Conservation (phyloP, 2,888 invertebrate genomes). For the Acrobasis consociella region DNA sequence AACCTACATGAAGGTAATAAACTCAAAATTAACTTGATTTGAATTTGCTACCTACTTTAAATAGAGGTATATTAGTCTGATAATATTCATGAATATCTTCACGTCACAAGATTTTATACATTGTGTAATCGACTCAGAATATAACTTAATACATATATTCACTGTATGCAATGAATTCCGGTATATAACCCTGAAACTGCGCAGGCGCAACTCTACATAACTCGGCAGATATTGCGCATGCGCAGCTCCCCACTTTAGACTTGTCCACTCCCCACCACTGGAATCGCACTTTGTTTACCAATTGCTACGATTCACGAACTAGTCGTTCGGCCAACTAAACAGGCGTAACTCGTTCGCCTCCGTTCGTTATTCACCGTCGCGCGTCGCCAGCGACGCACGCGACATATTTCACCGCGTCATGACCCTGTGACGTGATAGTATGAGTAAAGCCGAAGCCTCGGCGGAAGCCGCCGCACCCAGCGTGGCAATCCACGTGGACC, state of each 20-base stretch:
- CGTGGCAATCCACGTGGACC: conserved; percentile 73
- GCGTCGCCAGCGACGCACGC: conserved; percentile 75
- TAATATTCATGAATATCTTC: no score
- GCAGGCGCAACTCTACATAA: conserved; percentile 67
- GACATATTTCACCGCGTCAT: conserved; percentile 70
- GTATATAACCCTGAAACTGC: conserved; percentile 31
- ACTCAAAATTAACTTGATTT: no score
- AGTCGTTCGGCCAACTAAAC: conserved; percentile 83
- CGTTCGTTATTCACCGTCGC: conserved; percentile 65
- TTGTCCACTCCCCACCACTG: conserved; percentile 78
- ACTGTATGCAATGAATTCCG: conserved; percentile 1
- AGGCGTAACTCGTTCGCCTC: conserved; percentile 89
- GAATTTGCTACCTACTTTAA: no score
- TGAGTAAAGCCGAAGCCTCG: conserved; percentile 72
- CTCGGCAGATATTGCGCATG: conserved; percentile 87
- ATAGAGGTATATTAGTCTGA: no score
- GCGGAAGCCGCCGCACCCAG: conserved; percentile 71
- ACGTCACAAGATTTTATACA: no score
- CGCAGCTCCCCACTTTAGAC: conserved; percentile 83
- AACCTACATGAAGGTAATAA: no score
- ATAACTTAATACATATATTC: neutral
- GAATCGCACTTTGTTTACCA: conserved; percentile 78
- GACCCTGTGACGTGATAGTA: conserved; percentile 77
- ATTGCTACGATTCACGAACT: conserved; percentile 77
- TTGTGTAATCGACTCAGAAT: neutral